Conservation (phyloP, 2,113 vertebrate genomes). For the Pongo pygmaeus region DNA sequence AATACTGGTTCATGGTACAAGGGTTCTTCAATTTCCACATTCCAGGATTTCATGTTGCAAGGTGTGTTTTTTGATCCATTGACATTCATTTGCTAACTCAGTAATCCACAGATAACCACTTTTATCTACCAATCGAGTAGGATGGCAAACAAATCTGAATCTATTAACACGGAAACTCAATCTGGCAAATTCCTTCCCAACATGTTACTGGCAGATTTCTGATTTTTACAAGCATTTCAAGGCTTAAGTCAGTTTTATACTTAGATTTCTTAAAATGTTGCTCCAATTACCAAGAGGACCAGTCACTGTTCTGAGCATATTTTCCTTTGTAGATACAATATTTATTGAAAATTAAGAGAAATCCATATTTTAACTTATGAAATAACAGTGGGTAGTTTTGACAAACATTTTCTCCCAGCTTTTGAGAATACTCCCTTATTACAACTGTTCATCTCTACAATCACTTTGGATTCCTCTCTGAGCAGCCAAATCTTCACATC, state of each 20-base stretch:
- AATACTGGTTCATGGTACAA: not conserved
- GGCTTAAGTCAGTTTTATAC: not conserved
- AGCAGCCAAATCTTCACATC: not conserved
- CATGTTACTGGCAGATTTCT: not conserved
- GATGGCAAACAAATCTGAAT: not conserved
- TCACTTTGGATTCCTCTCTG: not conserved
- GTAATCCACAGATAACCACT: not conserved
- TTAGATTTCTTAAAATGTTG: constrained; percentile 27
- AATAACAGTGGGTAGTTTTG: not conserved
- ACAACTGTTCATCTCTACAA: not conserved
- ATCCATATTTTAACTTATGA: not conserved
- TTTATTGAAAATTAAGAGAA: not conserved
- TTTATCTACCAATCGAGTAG: not conserved
- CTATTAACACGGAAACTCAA: not conserved
- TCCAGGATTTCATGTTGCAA: not conserved
- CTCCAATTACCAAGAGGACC: not conserved
- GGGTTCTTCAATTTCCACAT: not conserved
- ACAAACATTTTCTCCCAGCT: not conserved
- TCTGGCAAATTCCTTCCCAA: not conserved
- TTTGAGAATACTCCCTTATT: not conserved
- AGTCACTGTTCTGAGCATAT: not conserved
- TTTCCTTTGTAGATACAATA: not conserved
- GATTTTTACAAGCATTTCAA: not conserved
- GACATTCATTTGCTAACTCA: not conserved
- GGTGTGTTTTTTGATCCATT: constrained; percentile 15